Conservation (phyloP, 2,888 invertebrate species). For the Bedellia somnulentella region DNA sequence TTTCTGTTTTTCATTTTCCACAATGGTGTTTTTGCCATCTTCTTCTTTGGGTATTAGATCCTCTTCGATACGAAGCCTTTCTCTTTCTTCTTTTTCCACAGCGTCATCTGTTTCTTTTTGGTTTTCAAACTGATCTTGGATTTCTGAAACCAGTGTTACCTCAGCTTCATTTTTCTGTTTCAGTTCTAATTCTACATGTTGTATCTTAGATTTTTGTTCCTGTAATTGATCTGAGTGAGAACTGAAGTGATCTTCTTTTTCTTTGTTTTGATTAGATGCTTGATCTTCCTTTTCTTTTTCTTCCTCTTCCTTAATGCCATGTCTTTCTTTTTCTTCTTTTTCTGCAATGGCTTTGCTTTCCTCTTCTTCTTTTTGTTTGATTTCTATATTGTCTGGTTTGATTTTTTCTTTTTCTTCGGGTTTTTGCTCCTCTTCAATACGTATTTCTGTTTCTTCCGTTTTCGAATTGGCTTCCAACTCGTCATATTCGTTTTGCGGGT, state of each 20-base stretch:
- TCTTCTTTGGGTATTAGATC: too few species aligned
- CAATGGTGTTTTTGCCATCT: too few species aligned
- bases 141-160: too few species aligned
- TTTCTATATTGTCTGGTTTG: background rate
- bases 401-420: slow-evolving; percentile 5
- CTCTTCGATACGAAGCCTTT: too few species aligned
- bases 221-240: too few species aligned
- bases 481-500: slow-evolving; percentile 5
- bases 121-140: too few species aligned
- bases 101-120: too few species aligned
- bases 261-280: slow-evolving; percentile 6
- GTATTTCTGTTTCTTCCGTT: slow-evolving; percentile 9
- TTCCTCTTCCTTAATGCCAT: slow-evolving; percentile 8
- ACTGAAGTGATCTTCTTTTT: slow-evolving; percentile 6
- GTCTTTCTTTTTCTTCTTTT: slow-evolving; percentile 12
- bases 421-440: slow-evolving; percentile 2
- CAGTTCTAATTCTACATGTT: too few species aligned
- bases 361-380: slow-evolving; percentile 8
- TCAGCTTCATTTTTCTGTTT: too few species aligned
- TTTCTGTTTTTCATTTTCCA: too few species aligned
- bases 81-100: too few species aligned
- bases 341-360: background rate
- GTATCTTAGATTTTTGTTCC: too few species aligned
- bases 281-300: slow-evolving; percentile 6
- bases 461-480: slow-evolving; percentile 11